A percentile compares a stretch with the other conserved stretches of the same genome.
Conservation (phyloP, 1,140 invertebrate genomes). For the Halotydeus destructor region DNA sequence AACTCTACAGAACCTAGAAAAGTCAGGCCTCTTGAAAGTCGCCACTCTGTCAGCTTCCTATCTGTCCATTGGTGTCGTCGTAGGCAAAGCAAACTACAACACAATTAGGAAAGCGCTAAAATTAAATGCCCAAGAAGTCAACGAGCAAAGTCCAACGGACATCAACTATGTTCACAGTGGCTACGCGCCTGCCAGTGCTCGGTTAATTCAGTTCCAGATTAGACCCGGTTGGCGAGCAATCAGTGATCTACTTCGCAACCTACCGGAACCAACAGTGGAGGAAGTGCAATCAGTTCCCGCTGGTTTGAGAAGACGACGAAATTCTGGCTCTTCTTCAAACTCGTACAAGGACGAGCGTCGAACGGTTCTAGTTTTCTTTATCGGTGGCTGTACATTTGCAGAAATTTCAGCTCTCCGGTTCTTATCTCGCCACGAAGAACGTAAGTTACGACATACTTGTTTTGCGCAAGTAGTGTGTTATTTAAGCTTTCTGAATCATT, state of each 20-base stretch:
- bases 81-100: conserved; percentile 5
- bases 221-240: conserved; percentile 57
- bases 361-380: conserved; percentile 77
- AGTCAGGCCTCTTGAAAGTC: conserved; percentile 48
- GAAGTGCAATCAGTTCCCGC: conserved; percentile 30
- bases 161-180: conserved; percentile 78
- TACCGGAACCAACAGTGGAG: conserved; percentile 38
- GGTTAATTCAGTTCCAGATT: conserved; percentile 62
- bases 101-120: conserved; percentile 12
- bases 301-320: conserved; percentile 19
- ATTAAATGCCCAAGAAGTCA: conserved; percentile 10
- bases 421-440: conserved; percentile 73
- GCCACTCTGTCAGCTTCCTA: background rate
- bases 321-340: conserved; percentile 10
- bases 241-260: conserved; percentile 36
- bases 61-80: background rate
- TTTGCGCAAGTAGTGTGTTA: background rate
- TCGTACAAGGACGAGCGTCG: conserved; percentile 23
- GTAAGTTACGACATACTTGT: conserved; percentile 25
- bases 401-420: conserved; percentile 81
- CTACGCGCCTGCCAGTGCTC: conserved; percentile 77
- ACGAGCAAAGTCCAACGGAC: conserved; percentile 43
- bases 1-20: conserved; percentile 65
- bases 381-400: conserved; percentile 87
- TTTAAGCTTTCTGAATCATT: conserved; percentile 15